Evolutionary conservation across 2,113 vertebrate genomes (phyloP).

Genomic region (Reinhardtius hippoglossoides): DNA sequence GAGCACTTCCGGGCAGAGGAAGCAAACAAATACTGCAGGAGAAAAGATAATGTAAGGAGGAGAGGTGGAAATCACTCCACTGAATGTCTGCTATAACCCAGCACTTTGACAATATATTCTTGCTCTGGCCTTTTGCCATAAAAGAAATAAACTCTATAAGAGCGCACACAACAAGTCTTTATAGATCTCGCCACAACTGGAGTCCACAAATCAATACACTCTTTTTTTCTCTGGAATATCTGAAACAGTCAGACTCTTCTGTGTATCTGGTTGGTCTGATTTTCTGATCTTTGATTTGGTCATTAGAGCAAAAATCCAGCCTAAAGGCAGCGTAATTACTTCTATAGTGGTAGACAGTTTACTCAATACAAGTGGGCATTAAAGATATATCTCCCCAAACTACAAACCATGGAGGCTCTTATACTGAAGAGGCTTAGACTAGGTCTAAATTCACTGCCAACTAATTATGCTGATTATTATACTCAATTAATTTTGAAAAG

Average conservation of each 20-base stretch:
- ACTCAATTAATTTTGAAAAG: not conserved
- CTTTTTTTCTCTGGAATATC: constrained; percentile 30
- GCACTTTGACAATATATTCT: constrained; percentile 12
- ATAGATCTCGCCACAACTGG: constrained; percentile 47
- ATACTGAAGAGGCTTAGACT: not conserved
- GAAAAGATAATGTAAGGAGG: constrained; percentile 14
- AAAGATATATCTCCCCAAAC: constrained; percentile 7
- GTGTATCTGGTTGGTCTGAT: constrained; percentile 8
- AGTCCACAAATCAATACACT: constrained; percentile 48
- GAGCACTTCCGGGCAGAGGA: constrained; percentile 17
- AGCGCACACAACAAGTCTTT: constrained; percentile 48
- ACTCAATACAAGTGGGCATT: constrained; percentile 24
- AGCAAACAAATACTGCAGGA: constrained; percentile 29
- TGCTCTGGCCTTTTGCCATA: constrained; percentile 43
- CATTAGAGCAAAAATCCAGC: constrained; percentile 19
- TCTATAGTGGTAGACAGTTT: not conserved
- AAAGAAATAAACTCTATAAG: constrained; percentile 51
- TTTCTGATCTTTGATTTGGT: constrained; percentile 39
- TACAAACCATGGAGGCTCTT: not conserved
- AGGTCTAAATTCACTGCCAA: not conserved
- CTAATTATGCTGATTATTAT: not conserved
- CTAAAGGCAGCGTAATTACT: constrained; percentile 13
- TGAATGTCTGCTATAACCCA: constrained; percentile 16
- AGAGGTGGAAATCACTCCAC: constrained; percentile 5
- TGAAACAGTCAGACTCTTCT: constrained; percentile 33